Conservation (phyloP, 2,113 vertebrate species). For the Hypocryptadius cinnamomeus region DNA sequence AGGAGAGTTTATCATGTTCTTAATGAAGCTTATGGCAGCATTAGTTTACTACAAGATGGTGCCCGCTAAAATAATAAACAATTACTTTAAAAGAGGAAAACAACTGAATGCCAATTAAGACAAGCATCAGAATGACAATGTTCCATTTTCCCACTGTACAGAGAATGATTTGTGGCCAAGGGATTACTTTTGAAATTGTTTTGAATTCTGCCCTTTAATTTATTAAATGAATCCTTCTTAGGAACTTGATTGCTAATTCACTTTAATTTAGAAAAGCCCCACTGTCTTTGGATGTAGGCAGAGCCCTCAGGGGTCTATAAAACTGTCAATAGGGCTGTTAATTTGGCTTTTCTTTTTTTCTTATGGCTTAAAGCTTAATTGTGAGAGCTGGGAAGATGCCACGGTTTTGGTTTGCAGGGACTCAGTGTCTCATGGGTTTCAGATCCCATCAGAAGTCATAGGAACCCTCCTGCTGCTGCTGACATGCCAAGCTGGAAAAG, state of each 20-base stretch:
- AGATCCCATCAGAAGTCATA: neutral
- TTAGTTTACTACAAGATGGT: neutral
- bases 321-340: slow-evolving; percentile 42
- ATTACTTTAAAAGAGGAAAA: slow-evolving; percentile 13
- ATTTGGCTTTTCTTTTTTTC: slow-evolving; percentile 16
- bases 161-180: slow-evolving; percentile 3
- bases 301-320: slow-evolving; percentile 28
- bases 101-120: slow-evolving; percentile 13
- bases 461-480: neutral
- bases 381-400: slow-evolving; percentile 25
- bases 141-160: slow-evolving; percentile 41
- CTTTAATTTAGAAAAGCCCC: slow-evolving; percentile 48
- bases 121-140: neutral
- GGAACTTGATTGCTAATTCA: slow-evolving; percentile 47
- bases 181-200: slow-evolving; percentile 44
- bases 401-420: neutral
- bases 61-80: neutral
- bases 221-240: slow-evolving; percentile 44
- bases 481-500: neutral
- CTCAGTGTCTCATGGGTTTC: neutral
- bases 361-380: slow-evolving; percentile 26
- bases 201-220: slow-evolving; percentile 42
- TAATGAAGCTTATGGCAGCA: neutral
- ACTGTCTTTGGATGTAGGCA: slow-evolving; percentile 24
- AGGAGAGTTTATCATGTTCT: neutral